Base-by-base conservation (phyloP, 2,888 invertebrate species). In the Sphaerophoria rueppellii region DNA sequence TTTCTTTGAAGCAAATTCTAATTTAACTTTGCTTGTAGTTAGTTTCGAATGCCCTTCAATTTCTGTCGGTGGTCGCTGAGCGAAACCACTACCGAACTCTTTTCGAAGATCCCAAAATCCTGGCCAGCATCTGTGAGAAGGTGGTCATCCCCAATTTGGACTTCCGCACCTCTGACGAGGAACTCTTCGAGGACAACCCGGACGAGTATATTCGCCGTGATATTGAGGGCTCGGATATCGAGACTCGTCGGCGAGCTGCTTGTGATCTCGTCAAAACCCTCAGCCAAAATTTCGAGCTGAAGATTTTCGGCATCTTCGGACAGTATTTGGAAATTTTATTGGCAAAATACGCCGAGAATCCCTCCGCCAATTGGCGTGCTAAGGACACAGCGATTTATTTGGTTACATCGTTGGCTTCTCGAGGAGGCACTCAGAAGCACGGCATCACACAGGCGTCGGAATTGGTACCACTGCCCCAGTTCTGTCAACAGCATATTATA, bases 131-230 rank as follows among this genome's bases (percentile, higher is more conserved):
- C 87, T 99, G 99, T 91, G 98, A 99, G 91, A 98, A 98, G 91
- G 98, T 99, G n/a, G 97, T 99, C 88, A 98, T 99, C 89, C 99
- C 99, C 0, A 99, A 99, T 91, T 96, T 99, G 94, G 96, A 98
- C 91, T 98, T 99, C 88, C 94, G 99, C 93, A 95, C 95, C 70
- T 96, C 98, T 0, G 99, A 99, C 92, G 96, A 98, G 91, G 99
- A 99, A 91, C 91, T 98, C 57, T 99, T 99, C 92, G 98, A 98
- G 91, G 99, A 99, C 90, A 99, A 99, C 90, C 97, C 99, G 0
- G 98, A 99, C 89, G 99, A 99, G 92, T 99, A 98, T 90, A 98
- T 98, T 83, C 93, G 98, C 4, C 93, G 98, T 40, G 99, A 99
- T 92, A 98, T 99, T 86, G 99, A 99, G 93, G 99, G 99, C 6